A percentile compares a stretch with the other conserved stretches of the same genome.
Evolutionary conservation across 2,113 vertebrate species (phyloP).

Genomic region (Petrocephalus microphthalmus): DNA sequence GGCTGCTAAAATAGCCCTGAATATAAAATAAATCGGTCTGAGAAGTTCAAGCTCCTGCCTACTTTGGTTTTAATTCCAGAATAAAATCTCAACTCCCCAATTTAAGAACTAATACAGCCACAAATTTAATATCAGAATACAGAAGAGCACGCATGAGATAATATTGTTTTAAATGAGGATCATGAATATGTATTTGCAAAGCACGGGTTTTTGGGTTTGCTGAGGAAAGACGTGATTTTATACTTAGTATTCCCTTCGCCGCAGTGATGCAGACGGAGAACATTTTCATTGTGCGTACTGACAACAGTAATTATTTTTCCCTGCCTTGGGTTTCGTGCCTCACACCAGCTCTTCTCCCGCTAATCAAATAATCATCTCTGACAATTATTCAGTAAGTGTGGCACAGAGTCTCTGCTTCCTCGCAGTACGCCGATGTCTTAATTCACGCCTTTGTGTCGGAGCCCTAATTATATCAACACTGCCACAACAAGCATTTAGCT

Average conservation of each 20-base stretch:
- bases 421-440: not conserved
- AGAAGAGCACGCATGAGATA: not conserved
- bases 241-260: not conserved
- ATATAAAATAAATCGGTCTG: not conserved
- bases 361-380: constrained; percentile 18
- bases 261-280: not conserved
- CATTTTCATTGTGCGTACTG: not conserved
- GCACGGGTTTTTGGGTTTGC: not conserved
- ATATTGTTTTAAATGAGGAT: not conserved
- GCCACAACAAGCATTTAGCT: not conserved
- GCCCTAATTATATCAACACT: constrained; percentile 12
- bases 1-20: too few relatives aligned
- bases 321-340: not conserved
- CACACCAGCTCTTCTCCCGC: not conserved
- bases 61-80: not conserved
- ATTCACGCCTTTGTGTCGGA: constrained; percentile 8
- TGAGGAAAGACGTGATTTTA: not conserved
- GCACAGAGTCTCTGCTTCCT: not conserved
- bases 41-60: too few relatives aligned
- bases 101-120: not conserved
- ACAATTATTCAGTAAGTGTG: not conserved
- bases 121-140: not conserved
- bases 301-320: constrained; percentile 16
- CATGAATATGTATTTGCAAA: not conserved
- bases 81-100: not conserved